These are phyloP conservation scores for Trypoxylon attenuatum DNA, from an alignment of 2,888 invertebrate genomes.

Conservation along the genomic window DNA sequence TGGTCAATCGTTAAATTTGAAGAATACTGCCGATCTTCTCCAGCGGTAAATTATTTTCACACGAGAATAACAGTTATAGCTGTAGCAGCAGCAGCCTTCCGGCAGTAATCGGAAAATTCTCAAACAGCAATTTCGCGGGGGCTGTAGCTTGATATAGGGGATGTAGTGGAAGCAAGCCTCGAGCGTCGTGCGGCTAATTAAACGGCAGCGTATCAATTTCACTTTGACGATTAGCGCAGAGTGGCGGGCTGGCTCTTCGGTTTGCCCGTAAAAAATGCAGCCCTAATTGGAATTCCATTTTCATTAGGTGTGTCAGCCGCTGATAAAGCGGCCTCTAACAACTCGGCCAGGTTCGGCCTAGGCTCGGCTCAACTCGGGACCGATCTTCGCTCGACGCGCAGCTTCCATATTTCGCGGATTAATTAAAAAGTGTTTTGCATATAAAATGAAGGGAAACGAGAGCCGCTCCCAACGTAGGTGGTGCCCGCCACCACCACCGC, in stretches of 20 bases:
- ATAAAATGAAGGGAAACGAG: slow-evolving; percentile 38
- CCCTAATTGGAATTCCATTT: slow-evolving; percentile 53
- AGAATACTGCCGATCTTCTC: too few species aligned
- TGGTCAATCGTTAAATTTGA: too few species aligned
- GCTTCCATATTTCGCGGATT: slow-evolving; percentile 45
- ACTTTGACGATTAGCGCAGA: slow-evolving; percentile 14
- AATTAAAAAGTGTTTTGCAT: slow-evolving; percentile 55
- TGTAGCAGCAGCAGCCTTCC: too few species aligned
- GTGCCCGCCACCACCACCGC: too few species aligned
- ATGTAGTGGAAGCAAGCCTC: too few species aligned
- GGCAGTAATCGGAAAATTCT: too few species aligned
- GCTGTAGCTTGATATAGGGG: too few species aligned
- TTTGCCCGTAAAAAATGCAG: slow-evolving; percentile 34
- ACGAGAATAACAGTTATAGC: too few species aligned
- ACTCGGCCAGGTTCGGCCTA: not conserved
- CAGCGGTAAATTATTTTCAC: too few species aligned
- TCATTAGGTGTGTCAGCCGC: slow-evolving; percentile 20
- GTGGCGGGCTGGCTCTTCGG: slow-evolving; percentile 16
- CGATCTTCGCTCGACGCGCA: slow-evolving; percentile 20
- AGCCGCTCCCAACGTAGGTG: slow-evolving; percentile 6
- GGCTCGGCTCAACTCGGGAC: not conserved
- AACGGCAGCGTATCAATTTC: slow-evolving; percentile 19
- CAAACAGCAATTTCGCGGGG: too few species aligned
- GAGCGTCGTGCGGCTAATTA: too few species aligned
- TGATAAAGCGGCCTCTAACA: slow-evolving; percentile 13